Percentiles rank a stretch among this genome's conserved stretches.
phyloP scores from a whole-genome alignment of 2,113 vertebrate species.

The Syngnathoides biaculeatus region DNA sequence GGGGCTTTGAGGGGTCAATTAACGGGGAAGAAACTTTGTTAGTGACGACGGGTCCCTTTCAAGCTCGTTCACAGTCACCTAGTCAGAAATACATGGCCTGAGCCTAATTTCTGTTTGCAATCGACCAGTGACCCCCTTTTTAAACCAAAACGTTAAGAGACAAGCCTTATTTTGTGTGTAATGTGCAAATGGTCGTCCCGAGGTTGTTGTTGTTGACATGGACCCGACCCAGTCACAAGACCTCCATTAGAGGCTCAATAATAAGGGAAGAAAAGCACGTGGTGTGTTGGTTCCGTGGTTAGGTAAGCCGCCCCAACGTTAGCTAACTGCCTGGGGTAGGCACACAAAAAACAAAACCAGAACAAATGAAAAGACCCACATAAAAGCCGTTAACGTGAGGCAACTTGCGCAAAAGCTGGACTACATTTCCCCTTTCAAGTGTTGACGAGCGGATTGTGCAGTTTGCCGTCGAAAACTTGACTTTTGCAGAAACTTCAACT shows the following conservation, averaged over 20 bases:
- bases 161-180: not conserved
- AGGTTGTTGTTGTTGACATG: conserved; percentile 46
- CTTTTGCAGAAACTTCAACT: not conserved
- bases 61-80: not conserved
- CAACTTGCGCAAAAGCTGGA: not conserved
- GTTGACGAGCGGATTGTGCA: not conserved
- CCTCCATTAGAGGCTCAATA: conserved; percentile 62
- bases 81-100: not conserved
- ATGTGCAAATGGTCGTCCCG: not conserved
- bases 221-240: conserved; percentile 51
- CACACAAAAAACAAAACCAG: not conserved
- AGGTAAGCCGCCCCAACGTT: conserved; percentile 43
- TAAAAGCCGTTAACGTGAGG: not conserved
- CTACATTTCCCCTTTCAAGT: conserved; percentile 2
- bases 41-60: too few species aligned
- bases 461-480: not conserved
- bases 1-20: too few species aligned
- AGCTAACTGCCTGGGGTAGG: conserved; percentile 17
- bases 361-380: conserved; percentile 13
- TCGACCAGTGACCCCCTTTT: not conserved
- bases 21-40: too few species aligned
- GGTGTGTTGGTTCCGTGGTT: conserved; percentile 43
- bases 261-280: conserved; percentile 56
- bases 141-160: not conserved
- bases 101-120: not conserved